These are phyloP conservation scores for Pristionchus mayeri DNA, from an alignment of 2,888 invertebrate genomes.

Conservation along the genomic window DNA sequence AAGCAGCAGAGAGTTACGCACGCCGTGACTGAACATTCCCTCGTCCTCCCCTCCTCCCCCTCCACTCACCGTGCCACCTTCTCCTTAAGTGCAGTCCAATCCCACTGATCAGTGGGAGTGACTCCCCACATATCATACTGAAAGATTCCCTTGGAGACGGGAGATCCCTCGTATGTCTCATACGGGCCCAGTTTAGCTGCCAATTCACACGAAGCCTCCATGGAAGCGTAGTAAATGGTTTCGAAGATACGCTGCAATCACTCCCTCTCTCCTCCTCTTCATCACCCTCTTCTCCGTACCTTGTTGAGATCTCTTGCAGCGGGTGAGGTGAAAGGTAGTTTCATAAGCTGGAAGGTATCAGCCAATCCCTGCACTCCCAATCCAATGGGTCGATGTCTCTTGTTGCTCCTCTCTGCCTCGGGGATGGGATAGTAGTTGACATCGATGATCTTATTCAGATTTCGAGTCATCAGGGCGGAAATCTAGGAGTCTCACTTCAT, in stretches of 20 bases:
- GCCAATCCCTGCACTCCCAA: constrained; percentile 98
- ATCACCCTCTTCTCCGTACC: background rate
- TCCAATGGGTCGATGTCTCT: constrained; percentile 83
- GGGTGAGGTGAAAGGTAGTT: constrained; percentile 91
- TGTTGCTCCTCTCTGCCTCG: constrained; percentile 87
- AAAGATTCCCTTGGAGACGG: constrained; percentile 93
- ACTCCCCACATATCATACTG: constrained; percentile 98
- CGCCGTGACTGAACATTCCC: constrained; percentile 82
- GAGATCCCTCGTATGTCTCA: constrained; percentile 91
- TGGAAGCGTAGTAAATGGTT: constrained; percentile 95
- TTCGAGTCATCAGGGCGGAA: constrained; percentile 84
- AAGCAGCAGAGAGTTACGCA: constrained; percentile 91
- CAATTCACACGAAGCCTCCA: constrained; percentile 95
- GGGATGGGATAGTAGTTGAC: constrained; percentile 94
- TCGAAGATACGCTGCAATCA: constrained; percentile 88
- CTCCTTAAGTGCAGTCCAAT: constrained; percentile 88
- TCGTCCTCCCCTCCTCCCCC: constrained; percentile 49
- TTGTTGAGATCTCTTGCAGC: constrained; percentile 89
- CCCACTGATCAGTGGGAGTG: constrained; percentile 82
- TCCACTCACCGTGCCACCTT: constrained; percentile 84
- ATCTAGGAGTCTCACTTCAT: background rate
- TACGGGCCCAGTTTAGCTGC: constrained; percentile 86
- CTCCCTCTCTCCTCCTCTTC: background rate
- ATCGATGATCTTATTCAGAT: constrained; percentile 96
- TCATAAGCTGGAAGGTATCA: constrained; percentile 94